Evolutionary conservation across 2,888 invertebrate genomes (phyloP).

Genomic region (Poecilobothrus nobilitatus): DNA sequence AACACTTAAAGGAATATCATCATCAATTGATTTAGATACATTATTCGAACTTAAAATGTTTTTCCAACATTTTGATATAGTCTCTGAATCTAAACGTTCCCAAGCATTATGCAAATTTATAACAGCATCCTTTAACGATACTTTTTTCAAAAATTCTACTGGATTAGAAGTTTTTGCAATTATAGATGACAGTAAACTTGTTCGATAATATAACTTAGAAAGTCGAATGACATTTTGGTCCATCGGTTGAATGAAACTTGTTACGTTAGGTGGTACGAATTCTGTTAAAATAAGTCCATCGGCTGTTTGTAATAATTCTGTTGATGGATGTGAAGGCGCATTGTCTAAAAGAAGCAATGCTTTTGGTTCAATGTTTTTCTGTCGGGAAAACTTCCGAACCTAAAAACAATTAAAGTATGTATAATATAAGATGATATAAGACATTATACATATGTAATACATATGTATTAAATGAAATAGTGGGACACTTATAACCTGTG

Average conservation of each 20-base stretch:
- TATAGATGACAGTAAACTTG: slow-evolving; percentile 19
- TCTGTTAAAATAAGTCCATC: slow-evolving; percentile 23
- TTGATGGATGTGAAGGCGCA: slow-evolving; percentile 23
- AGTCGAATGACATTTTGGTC: slow-evolving; percentile 21
- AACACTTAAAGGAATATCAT: too few relatives aligned
- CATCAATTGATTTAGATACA: too few relatives aligned
- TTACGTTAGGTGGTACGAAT: slow-evolving; percentile 25
- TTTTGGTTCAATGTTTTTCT: slow-evolving; percentile 23
- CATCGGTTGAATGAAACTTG: slow-evolving; percentile 23
- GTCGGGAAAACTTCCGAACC: slow-evolving; percentile 18
- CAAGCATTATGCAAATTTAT: slow-evolving; percentile 20
- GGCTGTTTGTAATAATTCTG: slow-evolving; percentile 17
- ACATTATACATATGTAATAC: too few relatives aligned
- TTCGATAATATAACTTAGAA: slow-evolving; percentile 20
- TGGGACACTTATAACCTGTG: too few relatives aligned
- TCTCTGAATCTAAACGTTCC: slow-evolving; percentile 15
- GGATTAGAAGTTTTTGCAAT: slow-evolving; percentile 19
- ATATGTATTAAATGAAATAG: too few relatives aligned
- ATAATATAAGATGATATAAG: too few relatives aligned
- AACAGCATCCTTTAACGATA: slow-evolving; percentile 20
- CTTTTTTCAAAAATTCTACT: slow-evolving; percentile 20
- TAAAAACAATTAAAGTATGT: slow-evolving; percentile 14
- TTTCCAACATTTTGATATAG: slow-evolving; percentile 19
- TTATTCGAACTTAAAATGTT: too few relatives aligned
- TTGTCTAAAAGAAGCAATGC: slow-evolving; percentile 26